Evolutionary conservation across 2,797 vertebrate species (phyloP).

Genomic region (Anas flavirostris): DNA sequence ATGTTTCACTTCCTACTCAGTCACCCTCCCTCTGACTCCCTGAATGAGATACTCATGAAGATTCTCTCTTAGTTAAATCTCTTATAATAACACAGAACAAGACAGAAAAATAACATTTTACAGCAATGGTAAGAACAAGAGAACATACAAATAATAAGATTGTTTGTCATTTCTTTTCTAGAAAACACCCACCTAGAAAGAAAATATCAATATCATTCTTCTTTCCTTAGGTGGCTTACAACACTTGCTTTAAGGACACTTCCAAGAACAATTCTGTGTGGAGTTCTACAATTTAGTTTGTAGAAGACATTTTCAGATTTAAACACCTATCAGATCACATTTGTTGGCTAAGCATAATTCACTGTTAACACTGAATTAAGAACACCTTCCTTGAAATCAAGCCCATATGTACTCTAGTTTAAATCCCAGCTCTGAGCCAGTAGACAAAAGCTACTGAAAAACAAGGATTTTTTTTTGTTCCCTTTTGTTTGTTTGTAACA

Average conservation of each 20-base stretch:
- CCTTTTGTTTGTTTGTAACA: background rate
- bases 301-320: background rate
- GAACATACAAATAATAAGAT: background rate
- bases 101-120: background rate
- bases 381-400: background rate
- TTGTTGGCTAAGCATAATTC: background rate
- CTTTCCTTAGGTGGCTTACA: background rate
- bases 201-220: background rate
- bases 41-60: background rate
- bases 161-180: background rate
- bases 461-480: fast-evolving
- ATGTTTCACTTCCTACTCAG: background rate
- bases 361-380: background rate
- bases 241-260: background rate
- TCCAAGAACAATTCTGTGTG: background rate
- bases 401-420: background rate
- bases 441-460: background rate
- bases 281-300: background rate
- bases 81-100: background rate
- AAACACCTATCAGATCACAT: background rate
- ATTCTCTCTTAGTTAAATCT: background rate
- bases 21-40: background rate
- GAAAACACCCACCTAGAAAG: background rate
- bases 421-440: background rate
- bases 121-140: background rate